Conservation (phyloP, 2,113 vertebrate genomes). For the Larimichthys crocea region DNA sequence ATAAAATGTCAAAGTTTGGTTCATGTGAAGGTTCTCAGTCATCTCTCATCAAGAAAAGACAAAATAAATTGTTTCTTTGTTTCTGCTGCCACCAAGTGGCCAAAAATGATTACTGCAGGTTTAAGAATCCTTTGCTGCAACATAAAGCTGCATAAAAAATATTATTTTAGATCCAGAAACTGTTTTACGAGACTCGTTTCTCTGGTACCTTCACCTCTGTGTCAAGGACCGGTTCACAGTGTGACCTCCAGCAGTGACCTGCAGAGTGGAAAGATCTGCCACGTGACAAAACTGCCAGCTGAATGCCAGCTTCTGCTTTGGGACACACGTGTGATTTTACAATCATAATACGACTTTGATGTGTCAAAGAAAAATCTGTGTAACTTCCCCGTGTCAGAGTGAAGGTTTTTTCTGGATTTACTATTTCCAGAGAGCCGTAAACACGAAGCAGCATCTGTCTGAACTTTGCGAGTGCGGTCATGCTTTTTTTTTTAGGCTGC, state of each 20-base stretch:
- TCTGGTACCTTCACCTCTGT: neutral
- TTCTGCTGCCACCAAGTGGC: neutral
- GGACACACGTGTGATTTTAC: neutral
- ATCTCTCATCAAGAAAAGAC: no score
- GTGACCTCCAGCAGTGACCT: conserved; percentile 2
- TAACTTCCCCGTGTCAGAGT: neutral
- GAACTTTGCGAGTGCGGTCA: conserved; percentile 32
- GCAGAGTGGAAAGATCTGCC: conserved; percentile 24
- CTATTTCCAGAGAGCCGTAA: neutral
- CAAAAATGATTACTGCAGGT: neutral
- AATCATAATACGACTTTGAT: neutral
- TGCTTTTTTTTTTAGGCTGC: conserved; percentile 70
- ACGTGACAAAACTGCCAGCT: conserved; percentile 51
- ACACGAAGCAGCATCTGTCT: neutral
- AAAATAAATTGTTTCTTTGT: neutral
- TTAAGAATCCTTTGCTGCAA: neutral
- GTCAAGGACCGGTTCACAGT: neutral
- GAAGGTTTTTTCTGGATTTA: neutral
- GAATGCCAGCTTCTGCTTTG: conserved; percentile 10
- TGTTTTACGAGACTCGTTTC: neutral
- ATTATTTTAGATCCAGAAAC: neutral
- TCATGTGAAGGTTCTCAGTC: no score
- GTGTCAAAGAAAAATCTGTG: neutral
- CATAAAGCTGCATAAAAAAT: neutral
- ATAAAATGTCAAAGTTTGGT: neutral